Evolutionary conservation across 2,888 invertebrate genomes (phyloP).

Genomic region (Trichopria drosophilae): DNA sequence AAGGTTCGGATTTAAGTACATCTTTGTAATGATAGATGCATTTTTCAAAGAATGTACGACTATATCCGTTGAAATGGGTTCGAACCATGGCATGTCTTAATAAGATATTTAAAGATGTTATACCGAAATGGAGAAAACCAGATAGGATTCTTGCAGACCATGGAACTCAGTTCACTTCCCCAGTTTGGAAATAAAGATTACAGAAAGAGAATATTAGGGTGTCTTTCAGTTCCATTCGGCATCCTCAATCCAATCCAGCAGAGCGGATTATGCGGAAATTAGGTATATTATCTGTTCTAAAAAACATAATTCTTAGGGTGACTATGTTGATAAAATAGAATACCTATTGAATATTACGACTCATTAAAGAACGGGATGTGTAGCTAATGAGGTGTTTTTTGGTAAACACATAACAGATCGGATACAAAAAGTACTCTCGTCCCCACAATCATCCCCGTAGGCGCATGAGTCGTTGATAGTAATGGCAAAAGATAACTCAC

Average conservation of each 20-base stretch:
- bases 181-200: not conserved
- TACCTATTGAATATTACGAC: not conserved
- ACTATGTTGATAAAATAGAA: not conserved
- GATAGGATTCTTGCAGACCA: not conserved
- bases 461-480: not conserved
- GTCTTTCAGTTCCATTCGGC: not conserved
- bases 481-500: no score
- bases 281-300: not conserved
- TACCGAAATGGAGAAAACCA: not conserved
- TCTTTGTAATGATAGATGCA: no score
- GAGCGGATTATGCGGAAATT: conserved; percentile 3
- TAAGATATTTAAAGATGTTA: not conserved
- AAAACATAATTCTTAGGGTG: not conserved
- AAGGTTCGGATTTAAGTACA: no score
- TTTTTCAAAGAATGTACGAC: no score
- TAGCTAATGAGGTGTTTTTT: not conserved
- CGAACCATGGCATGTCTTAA: not conserved
- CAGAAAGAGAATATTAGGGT: not conserved
- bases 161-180: conserved; percentile 3
- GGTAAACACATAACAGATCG: not conserved
- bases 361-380: not conserved
- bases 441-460: not conserved
- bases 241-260: not conserved
- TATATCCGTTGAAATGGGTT: not conserved
- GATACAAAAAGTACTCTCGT: not conserved